Percentiles rank a stretch among this genome's conserved stretches.
These are phyloP conservation scores for Spodoptera littoralis DNA, from an alignment of 2,888 invertebrate genomes.

Conservation along the genomic window DNA sequence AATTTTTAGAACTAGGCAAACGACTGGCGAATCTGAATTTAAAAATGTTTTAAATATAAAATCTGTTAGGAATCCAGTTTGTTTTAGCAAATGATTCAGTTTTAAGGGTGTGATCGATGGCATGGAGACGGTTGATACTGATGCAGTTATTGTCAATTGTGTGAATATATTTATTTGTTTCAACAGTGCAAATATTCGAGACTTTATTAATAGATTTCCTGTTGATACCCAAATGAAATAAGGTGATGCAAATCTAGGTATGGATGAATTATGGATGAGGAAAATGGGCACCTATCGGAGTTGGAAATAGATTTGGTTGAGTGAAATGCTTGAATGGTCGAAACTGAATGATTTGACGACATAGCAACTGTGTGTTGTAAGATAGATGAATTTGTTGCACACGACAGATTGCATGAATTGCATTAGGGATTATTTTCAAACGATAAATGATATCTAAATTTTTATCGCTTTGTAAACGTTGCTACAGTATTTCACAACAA, in stretches of 20 bases:
- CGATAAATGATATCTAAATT: too few relatives aligned
- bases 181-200: constrained; percentile 17
- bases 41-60: constrained; percentile 22
- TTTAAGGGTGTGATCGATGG: not conserved
- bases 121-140: not conserved
- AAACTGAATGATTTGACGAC: constrained; percentile 22
- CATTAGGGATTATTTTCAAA: too few relatives aligned
- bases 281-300: constrained; percentile 20
- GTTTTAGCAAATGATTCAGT: constrained; percentile 15
- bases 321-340: constrained; percentile 7
- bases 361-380: constrained; percentile 13
- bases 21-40: constrained; percentile 30
- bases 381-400: too few relatives aligned
- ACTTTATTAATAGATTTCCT: constrained; percentile 37
- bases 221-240: constrained; percentile 21
- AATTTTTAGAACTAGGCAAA: constrained; percentile 43
- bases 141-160: constrained; percentile 8
- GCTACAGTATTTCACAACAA: too few relatives aligned
- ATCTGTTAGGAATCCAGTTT: constrained; percentile 7
- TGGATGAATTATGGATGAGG: constrained; percentile 12
- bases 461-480: too few relatives aligned
- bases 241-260: not conserved
- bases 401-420: too few relatives aligned
- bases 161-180: constrained; percentile 14
- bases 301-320: constrained; percentile 18